A percentile compares a stretch with the other conserved stretches of the same genome.
These are phyloP conservation scores for Strigamia maritima DNA, from an alignment of 2,888 invertebrate species.

Conservation along the genomic window DNA sequence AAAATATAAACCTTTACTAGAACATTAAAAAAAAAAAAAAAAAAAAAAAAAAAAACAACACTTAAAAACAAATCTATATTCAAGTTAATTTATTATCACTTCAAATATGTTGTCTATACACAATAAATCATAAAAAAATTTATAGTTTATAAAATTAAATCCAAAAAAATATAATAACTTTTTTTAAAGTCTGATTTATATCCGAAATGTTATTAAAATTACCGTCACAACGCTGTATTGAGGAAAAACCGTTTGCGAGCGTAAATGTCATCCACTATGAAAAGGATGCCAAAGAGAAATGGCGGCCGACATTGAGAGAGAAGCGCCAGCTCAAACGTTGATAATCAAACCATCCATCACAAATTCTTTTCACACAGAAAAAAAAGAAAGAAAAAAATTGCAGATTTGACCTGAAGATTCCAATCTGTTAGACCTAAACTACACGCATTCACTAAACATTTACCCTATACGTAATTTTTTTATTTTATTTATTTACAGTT, in stretches of 20 bases:
- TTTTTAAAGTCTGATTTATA: not conserved
- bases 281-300: slow-evolving; percentile 13
- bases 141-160: not conserved
- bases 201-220: slow-evolving; percentile 15
- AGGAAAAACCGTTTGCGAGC: not conserved
- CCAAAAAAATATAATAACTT: not conserved
- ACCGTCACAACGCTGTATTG: not conserved
- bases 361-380: not conserved
- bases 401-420: not conserved
- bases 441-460: not conserved
- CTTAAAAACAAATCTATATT: not conserved
- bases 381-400: not conserved
- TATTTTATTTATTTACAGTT: no score
- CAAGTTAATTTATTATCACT: not conserved
- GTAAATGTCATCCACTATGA: not conserved
- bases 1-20: not conserved
- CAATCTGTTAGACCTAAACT: not conserved
- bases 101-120: not conserved
- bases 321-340: not conserved
- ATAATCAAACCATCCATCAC: slow-evolving; percentile 11
- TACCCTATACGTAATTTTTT: not conserved
- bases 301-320: not conserved
- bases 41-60: not conserved
- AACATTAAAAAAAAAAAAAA: not conserved
- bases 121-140: not conserved